Percentiles rank a stretch among this genome's conserved stretches.
These are phyloP conservation scores for Sebastolobus alascanus DNA, from an alignment of 2,797 vertebrate species.

Conservation along the genomic window DNA sequence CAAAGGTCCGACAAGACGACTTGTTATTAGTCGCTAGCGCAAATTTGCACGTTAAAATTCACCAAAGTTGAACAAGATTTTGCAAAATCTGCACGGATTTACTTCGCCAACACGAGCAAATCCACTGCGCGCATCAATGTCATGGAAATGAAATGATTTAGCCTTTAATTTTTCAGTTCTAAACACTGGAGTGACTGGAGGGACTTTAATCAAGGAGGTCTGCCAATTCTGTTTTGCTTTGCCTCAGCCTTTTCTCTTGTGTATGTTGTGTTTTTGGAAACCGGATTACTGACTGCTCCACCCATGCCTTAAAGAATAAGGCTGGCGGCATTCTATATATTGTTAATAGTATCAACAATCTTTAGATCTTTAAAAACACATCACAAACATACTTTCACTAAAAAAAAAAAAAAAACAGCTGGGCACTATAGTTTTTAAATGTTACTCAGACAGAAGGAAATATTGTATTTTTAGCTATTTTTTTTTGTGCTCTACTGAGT, in stretches of 20 bases:
- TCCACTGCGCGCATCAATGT: background rate
- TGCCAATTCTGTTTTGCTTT: background rate
- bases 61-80: background rate
- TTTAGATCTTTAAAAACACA: background rate
- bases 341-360: conserved; percentile 11
- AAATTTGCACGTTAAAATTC: background rate
- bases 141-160: background rate
- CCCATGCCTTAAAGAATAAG: background rate
- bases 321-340: background rate
- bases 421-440: background rate
- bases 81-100: background rate
- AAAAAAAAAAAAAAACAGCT: background rate
- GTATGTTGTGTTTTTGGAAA: conserved; percentile 1
- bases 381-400: background rate
- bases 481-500: background rate
- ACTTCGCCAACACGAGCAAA: background rate
- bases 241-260: background rate
- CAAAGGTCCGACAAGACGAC: background rate
- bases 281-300: conserved; percentile 5
- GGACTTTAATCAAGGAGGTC: background rate
- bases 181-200: background rate
- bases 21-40: background rate
- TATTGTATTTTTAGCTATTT: background rate
- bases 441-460: background rate
- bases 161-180: background rate